Conservation (phyloP, 2,888 invertebrate species). For the Galerucella calmariensis region DNA sequence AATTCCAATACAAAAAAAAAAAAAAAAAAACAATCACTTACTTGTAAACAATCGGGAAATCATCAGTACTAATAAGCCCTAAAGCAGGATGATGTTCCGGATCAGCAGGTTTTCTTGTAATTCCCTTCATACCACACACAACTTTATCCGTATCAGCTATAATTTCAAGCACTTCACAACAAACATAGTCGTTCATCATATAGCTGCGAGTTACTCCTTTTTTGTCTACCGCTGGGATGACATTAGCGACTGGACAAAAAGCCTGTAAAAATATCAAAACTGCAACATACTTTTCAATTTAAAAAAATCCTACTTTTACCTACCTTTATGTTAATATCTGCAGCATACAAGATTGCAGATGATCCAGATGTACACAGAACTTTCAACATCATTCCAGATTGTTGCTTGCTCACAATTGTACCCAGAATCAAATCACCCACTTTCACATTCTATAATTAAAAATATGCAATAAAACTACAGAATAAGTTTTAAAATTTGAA, state of each 20-base stretch:
- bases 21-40: slow-evolving; percentile 66
- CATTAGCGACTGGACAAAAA: slow-evolving; percentile 76
- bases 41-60: slow-evolving; percentile 87
- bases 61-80: slow-evolving; percentile 84
- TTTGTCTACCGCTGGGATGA: slow-evolving; percentile 84
- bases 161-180: slow-evolving; percentile 89
- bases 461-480: background rate
- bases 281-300: too few relatives aligned
- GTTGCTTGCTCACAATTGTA: slow-evolving; percentile 79
- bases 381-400: slow-evolving; percentile 80
- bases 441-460: slow-evolving; percentile 69
- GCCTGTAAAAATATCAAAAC: slow-evolving; percentile 65
- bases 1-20: background rate
- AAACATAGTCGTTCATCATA: slow-evolving; percentile 85
- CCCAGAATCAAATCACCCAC: slow-evolving; percentile 85
- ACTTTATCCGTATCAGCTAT: slow-evolving; percentile 89
- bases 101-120: slow-evolving; percentile 76
- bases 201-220: slow-evolving; percentile 80
- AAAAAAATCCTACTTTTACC: slow-evolving; percentile 36
- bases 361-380: slow-evolving; percentile 85
- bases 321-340: slow-evolving; percentile 90
- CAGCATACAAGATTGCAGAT: slow-evolving; percentile 82
- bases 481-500: slow-evolving; percentile 6
- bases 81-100: slow-evolving; percentile 79
- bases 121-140: slow-evolving; percentile 87